Conservation (phyloP, 2,888 invertebrate species). For the Portevinia maculata region DNA sequence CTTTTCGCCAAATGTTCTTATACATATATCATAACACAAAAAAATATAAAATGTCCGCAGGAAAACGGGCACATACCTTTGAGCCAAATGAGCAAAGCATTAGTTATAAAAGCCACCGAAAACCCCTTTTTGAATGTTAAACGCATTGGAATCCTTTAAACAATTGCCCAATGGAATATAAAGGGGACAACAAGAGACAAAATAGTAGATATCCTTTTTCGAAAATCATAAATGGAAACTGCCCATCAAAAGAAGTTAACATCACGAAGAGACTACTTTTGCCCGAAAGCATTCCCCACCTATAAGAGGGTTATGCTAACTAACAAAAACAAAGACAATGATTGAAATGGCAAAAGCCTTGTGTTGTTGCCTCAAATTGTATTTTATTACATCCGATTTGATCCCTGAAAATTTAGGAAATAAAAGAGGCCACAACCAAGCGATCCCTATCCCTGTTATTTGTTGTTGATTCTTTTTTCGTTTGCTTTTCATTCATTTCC, state of each 20-base stretch:
- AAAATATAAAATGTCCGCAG: too few relatives aligned
- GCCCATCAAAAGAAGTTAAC: slow-evolving; percentile 5
- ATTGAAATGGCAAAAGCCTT: slow-evolving; percentile 50
- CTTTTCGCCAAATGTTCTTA: slow-evolving; percentile 44
- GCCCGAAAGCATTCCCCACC: not conserved
- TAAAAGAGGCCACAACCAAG: not conserved
- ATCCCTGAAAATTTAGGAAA: slow-evolving; percentile 37
- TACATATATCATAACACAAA: too few relatives aligned
- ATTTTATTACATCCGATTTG: slow-evolving; percentile 57
- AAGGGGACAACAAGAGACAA: slow-evolving; percentile 14
- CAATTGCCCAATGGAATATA: slow-evolving; percentile 23
- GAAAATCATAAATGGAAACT: slow-evolving; percentile 43
- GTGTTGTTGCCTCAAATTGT: slow-evolving; percentile 43
- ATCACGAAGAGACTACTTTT: not conserved
- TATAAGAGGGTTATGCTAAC: not conserved
- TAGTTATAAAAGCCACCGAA: too few relatives aligned
- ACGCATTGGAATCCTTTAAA: slow-evolving; percentile 8
- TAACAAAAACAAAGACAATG: slow-evolving; percentile 37
- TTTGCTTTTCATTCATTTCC: slow-evolving; percentile 35
- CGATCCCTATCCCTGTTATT: slow-evolving; percentile 5
- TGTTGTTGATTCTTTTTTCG: slow-evolving; percentile 11
- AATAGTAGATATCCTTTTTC: slow-evolving; percentile 10
- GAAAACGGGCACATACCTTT: too few relatives aligned
- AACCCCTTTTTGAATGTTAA: slow-evolving; percentile 20
- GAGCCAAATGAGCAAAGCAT: slow-evolving; percentile 7